Conservation (phyloP, 2,888 invertebrate species). For the Choristoneura rosaceana region DNA sequence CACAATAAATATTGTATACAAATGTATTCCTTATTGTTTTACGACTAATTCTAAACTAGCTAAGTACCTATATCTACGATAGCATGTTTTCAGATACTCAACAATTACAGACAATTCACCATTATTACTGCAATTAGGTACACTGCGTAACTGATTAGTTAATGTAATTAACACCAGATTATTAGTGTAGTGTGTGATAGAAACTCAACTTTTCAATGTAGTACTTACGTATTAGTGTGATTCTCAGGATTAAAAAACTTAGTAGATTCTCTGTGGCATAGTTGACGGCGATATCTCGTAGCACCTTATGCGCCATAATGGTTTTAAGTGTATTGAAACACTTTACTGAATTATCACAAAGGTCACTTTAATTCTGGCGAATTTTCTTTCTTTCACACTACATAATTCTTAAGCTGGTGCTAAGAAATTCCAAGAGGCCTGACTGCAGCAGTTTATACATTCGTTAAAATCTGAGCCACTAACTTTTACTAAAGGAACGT, state of each 20-base stretch:
- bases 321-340: constrained; percentile 4
- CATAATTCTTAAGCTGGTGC: constrained; percentile 27
- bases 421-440: constrained; percentile 30
- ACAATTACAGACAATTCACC: too few species aligned
- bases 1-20: too few species aligned
- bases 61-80: not conserved
- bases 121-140: too few species aligned
- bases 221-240: too few species aligned
- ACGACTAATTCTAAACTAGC: constrained; percentile 32
- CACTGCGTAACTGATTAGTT: too few species aligned
- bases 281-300: not conserved
- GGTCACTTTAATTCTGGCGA: constrained; percentile 1
- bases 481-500: constrained; percentile 20
- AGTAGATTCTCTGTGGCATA: not conserved
- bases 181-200: too few species aligned
- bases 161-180: too few species aligned
- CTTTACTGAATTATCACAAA: not conserved
- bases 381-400: constrained; percentile 17
- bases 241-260: too few species aligned
- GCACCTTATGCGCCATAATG: not conserved
- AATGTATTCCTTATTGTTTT: not conserved
- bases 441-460: constrained; percentile 25
- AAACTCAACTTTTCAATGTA: too few species aligned
- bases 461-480: constrained; percentile 26
- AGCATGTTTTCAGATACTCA: not conserved